These are phyloP conservation scores for Geophilus truncorum DNA, from an alignment of 2,888 invertebrate genomes.

Conservation along the genomic window DNA sequence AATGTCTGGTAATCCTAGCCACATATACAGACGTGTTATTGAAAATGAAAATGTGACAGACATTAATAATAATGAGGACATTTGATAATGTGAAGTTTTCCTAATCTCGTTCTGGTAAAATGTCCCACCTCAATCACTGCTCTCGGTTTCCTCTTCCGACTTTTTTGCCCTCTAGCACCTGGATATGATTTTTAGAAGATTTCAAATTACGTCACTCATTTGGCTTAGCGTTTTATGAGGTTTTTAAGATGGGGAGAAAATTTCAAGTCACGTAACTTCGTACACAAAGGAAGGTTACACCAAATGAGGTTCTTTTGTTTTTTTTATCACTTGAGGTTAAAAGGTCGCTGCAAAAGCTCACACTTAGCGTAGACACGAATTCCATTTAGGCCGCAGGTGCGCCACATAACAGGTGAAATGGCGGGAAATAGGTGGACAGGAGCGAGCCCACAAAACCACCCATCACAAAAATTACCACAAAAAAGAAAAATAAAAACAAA, in stretches of 20 bases:
- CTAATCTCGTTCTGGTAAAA: not conserved
- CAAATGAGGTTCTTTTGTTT: conserved; percentile 2
- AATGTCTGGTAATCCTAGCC: not conserved
- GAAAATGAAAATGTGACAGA: not conserved
- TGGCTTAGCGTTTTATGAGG: not conserved
- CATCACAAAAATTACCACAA: not conserved
- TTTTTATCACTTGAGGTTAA: not conserved
- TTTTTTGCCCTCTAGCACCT: not conserved
- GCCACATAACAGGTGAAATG: not conserved
- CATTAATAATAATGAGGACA: not conserved
- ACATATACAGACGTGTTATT: not conserved
- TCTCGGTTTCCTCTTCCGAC: not conserved
- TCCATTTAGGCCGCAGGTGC: conserved; percentile 20
- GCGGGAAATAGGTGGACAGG: not conserved
- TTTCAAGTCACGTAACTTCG: conserved; percentile 2
- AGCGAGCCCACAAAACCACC: conserved; percentile 10
- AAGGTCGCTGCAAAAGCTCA: conserved; percentile 7
- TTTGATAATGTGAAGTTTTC: not conserved
- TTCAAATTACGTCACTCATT: conserved; percentile 20
- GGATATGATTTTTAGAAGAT: not conserved
- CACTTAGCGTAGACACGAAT: conserved; percentile 16
- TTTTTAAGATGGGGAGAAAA: not conserved
- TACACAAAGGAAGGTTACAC: conserved; percentile 16
- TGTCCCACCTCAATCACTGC: not conserved
- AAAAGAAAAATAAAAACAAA: not conserved